Base-by-base conservation (phyloP, 2,888 invertebrate species). In the Homarus gammarus region DNA sequence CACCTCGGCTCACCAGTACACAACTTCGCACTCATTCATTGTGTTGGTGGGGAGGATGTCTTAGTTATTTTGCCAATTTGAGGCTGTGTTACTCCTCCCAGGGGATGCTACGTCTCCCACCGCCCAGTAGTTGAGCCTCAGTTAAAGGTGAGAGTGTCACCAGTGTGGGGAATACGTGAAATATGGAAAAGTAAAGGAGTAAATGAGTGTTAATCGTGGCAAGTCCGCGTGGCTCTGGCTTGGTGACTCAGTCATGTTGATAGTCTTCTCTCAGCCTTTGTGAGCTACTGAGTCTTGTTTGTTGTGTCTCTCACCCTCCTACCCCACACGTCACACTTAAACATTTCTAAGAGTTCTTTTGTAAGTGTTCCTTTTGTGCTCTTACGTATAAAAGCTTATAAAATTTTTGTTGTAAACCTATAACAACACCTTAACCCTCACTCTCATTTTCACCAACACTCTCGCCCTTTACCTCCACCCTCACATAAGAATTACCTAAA, bases 221-320 rank as follows among this genome's bases (percentile, higher is more conserved):
- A 75, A 15, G 15, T 49, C 61, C 96, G 99, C 93, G 99, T 79
- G 79, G 79, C n/a, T 64, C 6, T 27, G 31, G 78, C 22, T 51
- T 56, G 79, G 79, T 79, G 78, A 79, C 56, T 79, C 78, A 79
- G 61, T 64, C 18, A 18, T n/a, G n/a, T 27, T n/a, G 31, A 8
- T 64, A 64, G 64, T n/a, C 27, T 64, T 64, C 27, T 27, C 64
- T 12, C 31, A 64, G 64, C 27, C 64, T 64, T 64, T 27, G 31
- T 27, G 5, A 64, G 64, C 1, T 3, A 12, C 56, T 22, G n/a
- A n/a, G n/a, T n/a, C n/a, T n/a, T n/a, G n/a, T n/a, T n/a, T n/a
- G n/a, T n/a, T n/a, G n/a, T n/a, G n/a, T n/a, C n/a, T n/a, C 64
- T 27, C 1, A 5, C 64, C 64, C 64, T 22, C 64, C 8, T n/a